Evolutionary conservation across 2,113 vertebrate species (phyloP).

Genomic region (Macrotus californicus): DNA sequence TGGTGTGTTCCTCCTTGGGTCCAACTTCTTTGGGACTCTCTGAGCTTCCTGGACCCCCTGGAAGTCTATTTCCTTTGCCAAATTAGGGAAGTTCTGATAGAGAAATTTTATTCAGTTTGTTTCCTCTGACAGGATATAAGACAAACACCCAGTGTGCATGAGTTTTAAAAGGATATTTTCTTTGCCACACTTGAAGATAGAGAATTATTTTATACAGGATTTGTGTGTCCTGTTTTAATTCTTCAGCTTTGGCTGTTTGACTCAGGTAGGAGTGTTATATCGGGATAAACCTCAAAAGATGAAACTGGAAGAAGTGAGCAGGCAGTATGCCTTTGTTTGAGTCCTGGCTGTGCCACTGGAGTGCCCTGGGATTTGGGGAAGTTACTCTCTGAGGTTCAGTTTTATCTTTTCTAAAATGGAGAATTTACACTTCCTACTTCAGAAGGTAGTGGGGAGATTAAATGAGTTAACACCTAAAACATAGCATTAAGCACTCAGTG

Average conservation of each 20-base stretch:
- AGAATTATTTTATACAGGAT: background rate
- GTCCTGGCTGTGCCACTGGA: background rate
- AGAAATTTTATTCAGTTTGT: background rate
- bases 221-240: conserved; percentile 12
- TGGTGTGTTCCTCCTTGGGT: too few relatives aligned
- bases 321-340: background rate
- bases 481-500: background rate
- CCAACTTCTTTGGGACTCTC: too few relatives aligned
- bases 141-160: background rate
- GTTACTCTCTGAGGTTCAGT: background rate
- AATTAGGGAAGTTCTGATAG: too few relatives aligned
- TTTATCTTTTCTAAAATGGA: background rate
- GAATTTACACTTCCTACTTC: background rate
- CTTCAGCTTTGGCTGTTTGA: background rate
- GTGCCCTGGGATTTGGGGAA: background rate
- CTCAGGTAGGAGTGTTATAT: background rate
- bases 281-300: background rate
- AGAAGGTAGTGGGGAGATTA: background rate
- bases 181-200: background rate
- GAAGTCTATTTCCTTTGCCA: too few relatives aligned
- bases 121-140: background rate
- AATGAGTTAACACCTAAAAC: background rate
- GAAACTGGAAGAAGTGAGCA: background rate
- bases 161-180: background rate
- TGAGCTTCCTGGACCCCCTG: too few relatives aligned